Evolutionary conservation across 2,113 vertebrate species (phyloP), one percentile per base, ranked within the genome.

Genomic region (Dicerorhinus sumatrensis): DNA sequence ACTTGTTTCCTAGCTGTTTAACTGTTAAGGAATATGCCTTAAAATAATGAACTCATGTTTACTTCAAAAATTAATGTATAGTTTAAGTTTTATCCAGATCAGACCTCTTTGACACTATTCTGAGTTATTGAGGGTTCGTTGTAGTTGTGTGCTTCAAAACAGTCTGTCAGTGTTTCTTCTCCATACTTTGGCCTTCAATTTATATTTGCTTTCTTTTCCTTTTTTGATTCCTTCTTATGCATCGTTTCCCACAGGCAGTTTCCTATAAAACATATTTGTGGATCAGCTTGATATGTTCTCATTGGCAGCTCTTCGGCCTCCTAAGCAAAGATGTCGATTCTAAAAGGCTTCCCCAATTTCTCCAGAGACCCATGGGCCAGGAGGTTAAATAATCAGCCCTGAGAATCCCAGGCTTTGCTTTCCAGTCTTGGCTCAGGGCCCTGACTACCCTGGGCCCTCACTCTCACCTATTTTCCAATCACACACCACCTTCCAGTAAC

Each of bases 1-100:
- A 39, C 51, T 56, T 85, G 13, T 88, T 94, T 96, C 51, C 33
- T 89, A n/a, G 11, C 42, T 89, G 23, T 85, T 79, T 88, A 76
- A 70, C 8, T 89, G 5, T 82, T 75, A 79, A 77, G 11, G 18
- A 65, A 58, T 60, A 46, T 46, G n/a, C 79, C 48, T 75, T 69
- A 51, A 89, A 90, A 65, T 27, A 77, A 56, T 33, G 58, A 33
- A 67, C 23, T 85, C 75, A 31, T 39, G 4, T 79, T 94, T 72
- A 48, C 18, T 88, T 39, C 75, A 31, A 80, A 96, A 92, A 56
- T 23, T 48, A 88, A 65, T 23, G 0, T 31, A 31, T n/a, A 85
- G 17, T 88, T 89, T 75, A 29, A 10, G 14, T 72, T 95, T 80
- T 91, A 39, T 31, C 18, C 23, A 54, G 39, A 69, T 67, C 58